Evolutionary conservation across 2,113 vertebrate genomes (phyloP).

Genomic region (Sylvietta virens): DNA sequence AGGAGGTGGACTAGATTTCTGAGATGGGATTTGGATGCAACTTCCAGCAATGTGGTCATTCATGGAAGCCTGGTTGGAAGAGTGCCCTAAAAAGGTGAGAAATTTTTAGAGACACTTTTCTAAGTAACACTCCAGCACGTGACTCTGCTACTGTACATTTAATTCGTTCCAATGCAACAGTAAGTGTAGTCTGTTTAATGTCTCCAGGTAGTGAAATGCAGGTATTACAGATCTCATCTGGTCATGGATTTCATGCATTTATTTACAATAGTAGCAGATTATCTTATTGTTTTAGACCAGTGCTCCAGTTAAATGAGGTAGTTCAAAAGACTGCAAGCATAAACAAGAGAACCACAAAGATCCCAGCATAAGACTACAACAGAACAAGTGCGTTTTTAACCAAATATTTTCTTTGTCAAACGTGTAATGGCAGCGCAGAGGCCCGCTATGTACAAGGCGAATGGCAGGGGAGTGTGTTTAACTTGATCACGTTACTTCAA

Average conservation of each 20-base stretch:
- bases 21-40: slow-evolving; percentile 68
- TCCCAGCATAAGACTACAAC: not conserved
- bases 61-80: slow-evolving; percentile 18
- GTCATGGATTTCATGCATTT: not conserved
- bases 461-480: not conserved
- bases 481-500: fast-evolving
- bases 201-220: not conserved
- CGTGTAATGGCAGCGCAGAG: not conserved
- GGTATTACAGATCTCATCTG: not conserved
- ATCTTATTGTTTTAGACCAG: not conserved
- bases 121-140: not conserved
- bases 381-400: not conserved
- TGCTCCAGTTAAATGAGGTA: not conserved
- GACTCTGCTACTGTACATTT: not conserved
- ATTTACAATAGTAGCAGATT: not conserved
- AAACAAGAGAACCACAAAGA: not conserved
- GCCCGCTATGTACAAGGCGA: not conserved
- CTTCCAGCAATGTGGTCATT: slow-evolving; percentile 62
- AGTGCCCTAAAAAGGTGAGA: slow-evolving; percentile 71
- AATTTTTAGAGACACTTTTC: not conserved
- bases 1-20: slow-evolving; percentile 72
- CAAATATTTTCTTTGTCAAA: not conserved
- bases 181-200: not conserved
- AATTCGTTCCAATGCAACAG: not conserved
- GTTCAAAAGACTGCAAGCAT: not conserved